A percentile compares a stretch with the other conserved stretches of the same genome.
phyloP scores from a whole-genome alignment of 2,888 invertebrate genomes.

The Apodemia mormo region DNA sequence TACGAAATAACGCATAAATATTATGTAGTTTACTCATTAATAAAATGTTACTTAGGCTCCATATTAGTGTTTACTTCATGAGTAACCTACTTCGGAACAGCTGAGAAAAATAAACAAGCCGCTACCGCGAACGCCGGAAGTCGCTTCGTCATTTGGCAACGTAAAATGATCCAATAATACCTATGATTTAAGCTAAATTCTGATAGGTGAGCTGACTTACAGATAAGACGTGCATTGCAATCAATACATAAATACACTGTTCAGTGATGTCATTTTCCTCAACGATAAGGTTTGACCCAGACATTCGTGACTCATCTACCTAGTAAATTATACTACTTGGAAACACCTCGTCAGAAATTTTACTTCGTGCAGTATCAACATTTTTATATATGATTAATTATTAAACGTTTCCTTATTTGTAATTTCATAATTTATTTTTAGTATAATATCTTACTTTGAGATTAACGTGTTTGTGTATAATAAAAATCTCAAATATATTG shows the following conservation, averaged over 20 bases:
- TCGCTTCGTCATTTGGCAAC: conserved; percentile 41
- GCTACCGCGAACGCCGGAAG: conserved; percentile 37
- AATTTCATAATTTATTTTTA: too few species aligned
- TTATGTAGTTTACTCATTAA: not conserved
- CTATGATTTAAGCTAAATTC: conserved; percentile 38
- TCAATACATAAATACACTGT: conserved; percentile 20
- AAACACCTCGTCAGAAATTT: conserved; percentile 25
- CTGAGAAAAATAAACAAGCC: conserved; percentile 30
- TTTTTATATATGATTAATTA: not conserved
- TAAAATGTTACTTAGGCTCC: not conserved
- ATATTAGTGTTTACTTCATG: not conserved
- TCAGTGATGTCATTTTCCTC: conserved; percentile 35
- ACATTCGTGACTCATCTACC: conserved; percentile 39
- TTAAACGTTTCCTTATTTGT: not conserved
- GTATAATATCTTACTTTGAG: too few species aligned
- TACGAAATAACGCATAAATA: too few species aligned
- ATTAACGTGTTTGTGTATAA: too few species aligned
- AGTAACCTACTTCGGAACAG: conserved; percentile 24
- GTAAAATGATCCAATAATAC: conserved; percentile 34
- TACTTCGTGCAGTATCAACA: not conserved
- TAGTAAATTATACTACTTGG: conserved; percentile 31
- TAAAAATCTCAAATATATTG: too few species aligned
- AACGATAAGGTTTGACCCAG: conserved; percentile 35
- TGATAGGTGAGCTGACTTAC: conserved; percentile 18
- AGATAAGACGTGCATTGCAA: conserved; percentile 28